Percentiles rank a stretch among this genome's conserved stretches.
phyloP scores from a whole-genome alignment of 2,888 invertebrate genomes.

The Drosophila kanekoi region DNA sequence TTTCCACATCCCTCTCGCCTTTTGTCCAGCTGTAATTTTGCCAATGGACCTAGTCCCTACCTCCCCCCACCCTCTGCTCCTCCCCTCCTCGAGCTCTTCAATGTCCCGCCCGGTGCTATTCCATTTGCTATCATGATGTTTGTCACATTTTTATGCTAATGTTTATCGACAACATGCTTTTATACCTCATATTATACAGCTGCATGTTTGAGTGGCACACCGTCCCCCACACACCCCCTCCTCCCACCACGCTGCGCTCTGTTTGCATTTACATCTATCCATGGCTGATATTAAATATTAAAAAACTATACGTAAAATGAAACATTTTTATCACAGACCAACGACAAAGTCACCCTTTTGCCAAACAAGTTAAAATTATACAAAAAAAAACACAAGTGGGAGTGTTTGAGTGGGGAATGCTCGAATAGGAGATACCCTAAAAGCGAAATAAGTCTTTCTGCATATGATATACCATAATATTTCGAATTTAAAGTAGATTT shows the following conservation, averaged over 20 bases:
- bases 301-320: constrained; percentile 77
- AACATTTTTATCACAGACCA: constrained; percentile 74
- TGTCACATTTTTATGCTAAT: constrained; percentile 81
- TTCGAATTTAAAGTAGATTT: no score
- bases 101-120: no score
- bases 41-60: constrained; percentile 39
- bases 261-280: constrained; percentile 58
- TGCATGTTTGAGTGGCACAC: constrained; percentile 2
- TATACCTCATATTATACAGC: constrained; percentile 48
- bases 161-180: constrained; percentile 75
- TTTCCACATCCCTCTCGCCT: no score
- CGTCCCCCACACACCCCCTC: background rate
- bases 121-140: constrained; percentile 55
- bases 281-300: constrained; percentile 76
- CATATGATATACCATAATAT: no score
- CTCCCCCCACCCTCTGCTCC: constrained; percentile 1
- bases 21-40: constrained; percentile 33
- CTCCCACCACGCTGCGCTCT: constrained; percentile 6
- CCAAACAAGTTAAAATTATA: constrained; percentile 27
- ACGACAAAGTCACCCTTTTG: constrained; percentile 55
- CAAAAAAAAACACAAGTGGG: background rate
- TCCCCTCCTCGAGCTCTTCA: background rate
- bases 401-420: background rate
- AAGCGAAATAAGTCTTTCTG: no score
- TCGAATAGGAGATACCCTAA: background rate